Evolutionary conservation across 2,888 invertebrate genomes (phyloP).

Genomic region (Zaprionus bogoriensis): DNA sequence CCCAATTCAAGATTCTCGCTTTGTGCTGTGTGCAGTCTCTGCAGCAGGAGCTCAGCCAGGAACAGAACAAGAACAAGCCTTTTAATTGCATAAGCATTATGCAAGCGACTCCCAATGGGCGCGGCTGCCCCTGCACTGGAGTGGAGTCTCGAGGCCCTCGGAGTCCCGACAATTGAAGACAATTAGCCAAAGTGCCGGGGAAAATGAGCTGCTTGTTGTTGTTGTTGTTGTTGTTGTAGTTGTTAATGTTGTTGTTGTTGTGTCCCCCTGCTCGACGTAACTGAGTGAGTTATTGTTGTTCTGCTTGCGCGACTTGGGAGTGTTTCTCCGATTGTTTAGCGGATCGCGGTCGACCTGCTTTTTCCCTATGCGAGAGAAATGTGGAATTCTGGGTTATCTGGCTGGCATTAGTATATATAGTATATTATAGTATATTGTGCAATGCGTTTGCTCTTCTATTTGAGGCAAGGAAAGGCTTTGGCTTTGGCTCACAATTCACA

Average conservation of each 20-base stretch:
- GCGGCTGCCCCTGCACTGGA: neutral
- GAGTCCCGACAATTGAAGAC: slow-evolving; percentile 62
- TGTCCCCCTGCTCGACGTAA: too few relatives aligned
- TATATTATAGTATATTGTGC: too few relatives aligned
- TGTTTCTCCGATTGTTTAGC: slow-evolving; percentile 26
- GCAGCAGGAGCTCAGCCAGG: neutral
- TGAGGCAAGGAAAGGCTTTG: too few relatives aligned
- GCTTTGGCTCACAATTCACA: too few relatives aligned
- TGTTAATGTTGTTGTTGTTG: slow-evolving; percentile 23
- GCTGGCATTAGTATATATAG: neutral
- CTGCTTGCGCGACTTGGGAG: neutral
- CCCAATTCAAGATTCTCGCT: slow-evolving; percentile 16
- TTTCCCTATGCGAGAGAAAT: slow-evolving; percentile 1
- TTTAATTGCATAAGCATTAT: slow-evolving; percentile 71
- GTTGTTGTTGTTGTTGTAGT: slow-evolving; percentile 16
- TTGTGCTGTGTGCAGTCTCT: neutral
- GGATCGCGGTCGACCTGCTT: slow-evolving; percentile 32
- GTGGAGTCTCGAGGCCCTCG: neutral
- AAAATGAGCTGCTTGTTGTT: slow-evolving; percentile 37
- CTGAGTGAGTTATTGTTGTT: slow-evolving; percentile 20
- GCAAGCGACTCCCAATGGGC: slow-evolving; percentile 43
- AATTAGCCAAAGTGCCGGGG: slow-evolving; percentile 64
- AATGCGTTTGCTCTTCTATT: neutral
- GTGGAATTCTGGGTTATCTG: slow-evolving; percentile 39
- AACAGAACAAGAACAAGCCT: slow-evolving; percentile 52